Percentiles rank a stretch among this genome's conserved stretches.
phyloP scores from a whole-genome alignment of 2,888 invertebrate species.

The Callyntrura guangdongensis region DNA sequence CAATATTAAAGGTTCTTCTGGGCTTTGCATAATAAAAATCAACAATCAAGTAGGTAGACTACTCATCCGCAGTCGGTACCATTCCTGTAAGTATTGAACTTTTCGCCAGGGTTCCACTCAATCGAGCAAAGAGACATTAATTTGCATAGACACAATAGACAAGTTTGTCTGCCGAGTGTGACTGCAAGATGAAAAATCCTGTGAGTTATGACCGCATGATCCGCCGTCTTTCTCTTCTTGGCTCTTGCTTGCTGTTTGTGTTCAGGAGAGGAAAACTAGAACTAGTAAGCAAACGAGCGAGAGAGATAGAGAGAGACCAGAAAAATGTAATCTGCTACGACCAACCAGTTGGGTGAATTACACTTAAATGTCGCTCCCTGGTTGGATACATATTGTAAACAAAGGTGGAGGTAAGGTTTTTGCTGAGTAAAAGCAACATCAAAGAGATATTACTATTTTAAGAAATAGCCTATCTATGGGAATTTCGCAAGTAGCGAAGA shows the following conservation, averaged over 20 bases:
- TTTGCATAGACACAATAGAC: conserved; percentile 72
- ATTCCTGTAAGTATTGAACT: too few relatives aligned
- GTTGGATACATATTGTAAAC: conserved; percentile 22
- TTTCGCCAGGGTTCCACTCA: background rate
- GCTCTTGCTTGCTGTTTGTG: background rate
- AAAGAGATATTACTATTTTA: conserved; percentile 15
- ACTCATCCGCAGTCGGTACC: too few relatives aligned
- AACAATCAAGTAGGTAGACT: conserved; percentile 1
- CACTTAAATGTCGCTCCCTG: background rate
- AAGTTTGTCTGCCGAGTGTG: conserved; percentile 62
- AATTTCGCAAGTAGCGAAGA: conserved; percentile 38
- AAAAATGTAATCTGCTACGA: background rate
- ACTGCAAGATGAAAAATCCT: conserved; percentile 47
- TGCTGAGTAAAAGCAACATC: conserved; percentile 9
- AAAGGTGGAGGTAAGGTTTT: conserved; percentile 60
- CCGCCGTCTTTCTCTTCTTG: conserved; percentile 1
- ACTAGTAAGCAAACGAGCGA: background rate
- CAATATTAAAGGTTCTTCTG: conserved; percentile 53
- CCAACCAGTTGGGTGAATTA: background rate
- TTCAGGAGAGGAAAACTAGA: background rate
- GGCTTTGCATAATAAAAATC: conserved; percentile 46
- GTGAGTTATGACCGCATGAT: conserved; percentile 52
- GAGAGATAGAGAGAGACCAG: conserved; percentile 3
- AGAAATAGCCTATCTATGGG: conserved; percentile 52
- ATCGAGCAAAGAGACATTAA: conserved; percentile 47